Percentiles rank a stretch among this genome's conserved stretches.
Conservation (phyloP, 2,113 vertebrate genomes). For the Actinemys pallida region DNA sequence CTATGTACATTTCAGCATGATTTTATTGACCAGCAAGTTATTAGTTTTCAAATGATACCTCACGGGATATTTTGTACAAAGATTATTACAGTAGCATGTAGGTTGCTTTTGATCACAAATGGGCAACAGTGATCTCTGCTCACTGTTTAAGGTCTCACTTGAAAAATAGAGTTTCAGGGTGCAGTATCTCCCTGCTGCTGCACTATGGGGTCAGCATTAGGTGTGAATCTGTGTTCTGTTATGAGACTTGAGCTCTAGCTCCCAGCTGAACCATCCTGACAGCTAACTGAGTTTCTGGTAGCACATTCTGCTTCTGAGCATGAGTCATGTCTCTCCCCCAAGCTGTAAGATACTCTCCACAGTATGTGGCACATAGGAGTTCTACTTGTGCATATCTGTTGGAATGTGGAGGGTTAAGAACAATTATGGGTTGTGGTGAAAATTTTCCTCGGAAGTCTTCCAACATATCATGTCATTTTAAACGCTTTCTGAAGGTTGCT, state of each 20-base stretch:
- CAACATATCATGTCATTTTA: fast-evolving
- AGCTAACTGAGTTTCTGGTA: not conserved
- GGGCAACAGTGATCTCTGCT: not conserved
- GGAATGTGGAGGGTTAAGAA: not conserved
- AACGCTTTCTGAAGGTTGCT: not conserved
- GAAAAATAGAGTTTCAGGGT: not conserved
- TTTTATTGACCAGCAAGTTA: not conserved
- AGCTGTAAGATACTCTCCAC: not conserved
- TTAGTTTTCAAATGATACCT: not conserved
- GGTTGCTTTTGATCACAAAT: not conserved
- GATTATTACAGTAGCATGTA: not conserved
- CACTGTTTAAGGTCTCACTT: not conserved
- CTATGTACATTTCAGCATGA: not conserved
- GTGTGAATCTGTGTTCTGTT: not conserved
- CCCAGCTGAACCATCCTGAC: not conserved
- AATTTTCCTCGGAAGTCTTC: not conserved
- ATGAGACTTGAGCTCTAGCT: not conserved
- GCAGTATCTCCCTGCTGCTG: not conserved
- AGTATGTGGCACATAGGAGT: not conserved
- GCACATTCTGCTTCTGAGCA: not conserved
- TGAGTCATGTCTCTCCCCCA: not conserved
- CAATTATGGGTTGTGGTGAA: fast-evolving
- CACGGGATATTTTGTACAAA: not conserved
- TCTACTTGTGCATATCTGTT: not conserved
- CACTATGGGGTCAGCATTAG: not conserved